Percentiles rank a stretch among this genome's conserved stretches.
Evolutionary conservation across 2,797 vertebrate genomes (phyloP).

Genomic region (Lithobates sylvaticus): DNA sequence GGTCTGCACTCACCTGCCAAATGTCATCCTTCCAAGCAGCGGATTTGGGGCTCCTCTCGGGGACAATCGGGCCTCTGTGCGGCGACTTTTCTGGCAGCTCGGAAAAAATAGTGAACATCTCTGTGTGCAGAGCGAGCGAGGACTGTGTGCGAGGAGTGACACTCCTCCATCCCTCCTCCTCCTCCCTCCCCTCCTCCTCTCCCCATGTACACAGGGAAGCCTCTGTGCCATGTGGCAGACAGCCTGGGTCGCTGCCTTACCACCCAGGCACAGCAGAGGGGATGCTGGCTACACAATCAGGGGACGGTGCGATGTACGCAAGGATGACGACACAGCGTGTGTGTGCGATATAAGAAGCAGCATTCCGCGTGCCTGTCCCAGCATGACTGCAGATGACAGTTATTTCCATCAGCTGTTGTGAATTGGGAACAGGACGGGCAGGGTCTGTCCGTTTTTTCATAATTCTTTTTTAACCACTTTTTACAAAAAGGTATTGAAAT

Average conservation of each 20-base stretch:
- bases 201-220: not conserved
- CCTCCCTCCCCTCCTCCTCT: not conserved
- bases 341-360: not conserved
- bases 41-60: not conserved
- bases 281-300: not conserved
- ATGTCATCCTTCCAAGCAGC: not conserved
- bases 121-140: not conserved
- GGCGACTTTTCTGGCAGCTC: not conserved
- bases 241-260: not conserved
- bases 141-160: not conserved
- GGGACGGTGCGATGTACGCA: too few relatives aligned
- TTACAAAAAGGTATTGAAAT: too few relatives aligned
- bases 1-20: not conserved
- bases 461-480: too few relatives aligned
- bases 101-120: not conserved
- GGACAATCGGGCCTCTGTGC: not conserved
- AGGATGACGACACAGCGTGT: not conserved
- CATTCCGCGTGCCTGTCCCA: not conserved
- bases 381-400: not conserved
- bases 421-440: too few relatives aligned
- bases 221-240: slow-evolving; percentile 9
- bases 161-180: not conserved
- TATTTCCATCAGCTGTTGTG: too few relatives aligned
- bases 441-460: too few relatives aligned
- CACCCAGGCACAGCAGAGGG: not conserved